A percentile compares a stretch with the other conserved stretches of the same genome.
phyloP scores from a whole-genome alignment of 2,113 vertebrate species.

The Cyprinus carpio region DNA sequence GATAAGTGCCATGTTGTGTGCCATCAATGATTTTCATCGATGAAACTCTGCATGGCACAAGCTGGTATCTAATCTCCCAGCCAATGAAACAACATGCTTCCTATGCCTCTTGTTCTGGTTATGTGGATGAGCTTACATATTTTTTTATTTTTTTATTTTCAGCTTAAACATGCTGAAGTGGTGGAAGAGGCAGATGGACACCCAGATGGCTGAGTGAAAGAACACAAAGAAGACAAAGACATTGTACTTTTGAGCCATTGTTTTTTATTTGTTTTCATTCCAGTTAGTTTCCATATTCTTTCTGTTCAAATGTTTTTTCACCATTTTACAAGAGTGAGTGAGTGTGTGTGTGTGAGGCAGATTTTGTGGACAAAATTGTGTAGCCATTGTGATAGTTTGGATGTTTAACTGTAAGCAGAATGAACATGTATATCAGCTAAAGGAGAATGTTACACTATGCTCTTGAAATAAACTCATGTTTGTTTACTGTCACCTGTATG shows the following conservation, averaged over 20 bases:
- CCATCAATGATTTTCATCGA: too few relatives aligned
- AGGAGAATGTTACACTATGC: background rate
- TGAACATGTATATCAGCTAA: background rate
- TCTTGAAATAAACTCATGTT: constrained; percentile 28
- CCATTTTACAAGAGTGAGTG: background rate
- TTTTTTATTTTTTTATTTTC: constrained; percentile 3
- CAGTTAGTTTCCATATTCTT: constrained; percentile 34
- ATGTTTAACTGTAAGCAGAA: background rate
- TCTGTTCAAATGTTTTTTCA: constrained; percentile 26
- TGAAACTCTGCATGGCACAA: background rate
- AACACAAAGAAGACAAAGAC: background rate
- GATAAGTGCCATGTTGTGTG: too few relatives aligned
- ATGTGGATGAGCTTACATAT: background rate
- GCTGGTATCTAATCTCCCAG: background rate
- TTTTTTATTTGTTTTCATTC: constrained; percentile 23
- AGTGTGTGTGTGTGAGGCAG: background rate
- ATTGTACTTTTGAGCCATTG: background rate
- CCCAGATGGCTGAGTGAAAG: constrained; percentile 5
- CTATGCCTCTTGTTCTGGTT: background rate
- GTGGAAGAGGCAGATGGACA: constrained; percentile 31
- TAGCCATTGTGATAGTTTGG: constrained; percentile 3
- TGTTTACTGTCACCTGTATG: constrained; percentile 21
- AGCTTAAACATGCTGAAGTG: constrained; percentile 42
- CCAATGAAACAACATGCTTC: background rate
- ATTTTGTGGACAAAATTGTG: background rate